Conservation (phyloP, 2,113 vertebrate genomes). For the Elachura formosa region DNA sequence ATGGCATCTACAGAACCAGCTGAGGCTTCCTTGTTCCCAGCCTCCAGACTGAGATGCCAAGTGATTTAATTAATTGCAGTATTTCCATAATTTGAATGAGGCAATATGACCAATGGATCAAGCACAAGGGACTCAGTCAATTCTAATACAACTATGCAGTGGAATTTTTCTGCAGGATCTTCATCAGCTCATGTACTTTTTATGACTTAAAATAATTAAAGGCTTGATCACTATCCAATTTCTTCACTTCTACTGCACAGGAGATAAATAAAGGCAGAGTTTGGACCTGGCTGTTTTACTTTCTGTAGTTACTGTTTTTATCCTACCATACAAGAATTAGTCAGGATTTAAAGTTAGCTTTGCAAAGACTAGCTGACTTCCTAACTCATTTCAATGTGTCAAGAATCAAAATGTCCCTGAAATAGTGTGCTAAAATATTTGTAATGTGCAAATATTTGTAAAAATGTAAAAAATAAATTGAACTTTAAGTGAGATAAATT, state of each 20-base stretch:
- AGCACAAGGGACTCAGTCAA: not conserved
- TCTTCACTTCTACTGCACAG: not conserved
- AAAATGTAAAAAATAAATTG: not conserved
- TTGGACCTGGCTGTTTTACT: not conserved
- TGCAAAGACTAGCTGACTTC: not conserved
- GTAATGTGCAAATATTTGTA: not conserved
- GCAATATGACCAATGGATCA: not conserved
- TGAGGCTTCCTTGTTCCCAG: not conserved
- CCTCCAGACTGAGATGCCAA: not conserved
- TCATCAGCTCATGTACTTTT: not conserved
- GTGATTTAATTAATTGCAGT: not conserved
- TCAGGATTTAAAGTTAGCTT: not conserved
- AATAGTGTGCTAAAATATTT: not conserved
- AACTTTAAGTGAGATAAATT: not conserved
- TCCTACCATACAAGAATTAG: not conserved
- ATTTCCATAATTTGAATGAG: not conserved
- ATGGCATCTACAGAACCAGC: not conserved
- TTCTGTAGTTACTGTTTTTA: not conserved
- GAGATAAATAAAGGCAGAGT: not conserved
- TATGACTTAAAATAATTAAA: not conserved
- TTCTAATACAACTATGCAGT: not conserved
- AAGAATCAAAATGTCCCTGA: not conserved
- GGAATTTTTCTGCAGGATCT: not conserved
- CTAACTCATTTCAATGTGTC: not conserved
- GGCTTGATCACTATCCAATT: not conserved